Conservation (phyloP, 2,888 invertebrate genomes). For the Nomada lathburiana region DNA sequence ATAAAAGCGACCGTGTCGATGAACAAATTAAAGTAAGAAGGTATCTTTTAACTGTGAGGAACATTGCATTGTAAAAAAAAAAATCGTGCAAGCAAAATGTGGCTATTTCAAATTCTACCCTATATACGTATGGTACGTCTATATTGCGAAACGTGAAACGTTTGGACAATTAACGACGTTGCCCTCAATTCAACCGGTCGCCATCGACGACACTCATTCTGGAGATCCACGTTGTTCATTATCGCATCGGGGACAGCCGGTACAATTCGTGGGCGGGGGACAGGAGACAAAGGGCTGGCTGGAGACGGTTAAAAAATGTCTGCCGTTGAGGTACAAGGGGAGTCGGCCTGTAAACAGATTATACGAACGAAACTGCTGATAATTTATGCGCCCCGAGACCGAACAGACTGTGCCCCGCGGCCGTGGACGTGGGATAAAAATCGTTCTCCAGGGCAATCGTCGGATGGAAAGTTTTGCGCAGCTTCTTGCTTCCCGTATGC, state of each 20-base stretch:
- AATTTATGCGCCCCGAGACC: slow-evolving; percentile 57
- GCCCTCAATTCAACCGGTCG: background rate
- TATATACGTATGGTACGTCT: background rate
- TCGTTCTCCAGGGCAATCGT: slow-evolving; percentile 50
- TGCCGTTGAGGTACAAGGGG: slow-evolving; percentile 53
- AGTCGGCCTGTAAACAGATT: slow-evolving; percentile 64
- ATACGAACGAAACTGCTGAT: slow-evolving; percentile 53
- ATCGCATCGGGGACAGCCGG: slow-evolving; percentile 15
- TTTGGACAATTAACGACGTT: slow-evolving; percentile 24
- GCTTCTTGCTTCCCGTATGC: slow-evolving; percentile 43
- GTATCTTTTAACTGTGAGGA: background rate
- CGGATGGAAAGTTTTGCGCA: slow-evolving; percentile 49
- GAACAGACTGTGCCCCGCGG: slow-evolving; percentile 14
- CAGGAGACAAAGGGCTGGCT: slow-evolving; percentile 48
- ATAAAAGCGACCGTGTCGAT: too few species aligned
- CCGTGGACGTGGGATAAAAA: slow-evolving; percentile 47
- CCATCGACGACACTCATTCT: slow-evolving; percentile 8
- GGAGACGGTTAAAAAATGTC: slow-evolving; percentile 65
- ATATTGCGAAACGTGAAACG: background rate
- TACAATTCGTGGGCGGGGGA: slow-evolving; percentile 19
- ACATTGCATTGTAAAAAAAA: background rate
- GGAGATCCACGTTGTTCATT: slow-evolving; percentile 30
- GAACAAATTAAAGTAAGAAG: too few species aligned
- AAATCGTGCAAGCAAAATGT: too few species aligned
- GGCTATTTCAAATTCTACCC: too few species aligned